Base-by-base conservation (phyloP, 2,113 vertebrate genomes). In the Regulus satrapa region DNA sequence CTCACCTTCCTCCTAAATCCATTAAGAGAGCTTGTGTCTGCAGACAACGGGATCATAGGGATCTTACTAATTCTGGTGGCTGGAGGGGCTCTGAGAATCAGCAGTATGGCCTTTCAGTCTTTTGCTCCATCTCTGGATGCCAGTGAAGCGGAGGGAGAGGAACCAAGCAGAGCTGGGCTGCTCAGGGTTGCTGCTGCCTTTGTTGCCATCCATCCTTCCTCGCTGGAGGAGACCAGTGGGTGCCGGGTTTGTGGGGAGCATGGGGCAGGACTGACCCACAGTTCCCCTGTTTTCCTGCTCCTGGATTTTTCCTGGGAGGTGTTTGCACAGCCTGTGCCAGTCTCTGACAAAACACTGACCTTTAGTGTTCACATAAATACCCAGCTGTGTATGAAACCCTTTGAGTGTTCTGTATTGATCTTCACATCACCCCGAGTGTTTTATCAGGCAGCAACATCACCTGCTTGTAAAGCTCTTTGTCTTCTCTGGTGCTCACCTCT, bases 221-320 rank as follows among this genome's bases (percentile, higher is more conserved):
- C 14, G 46, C 5, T 7, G 48, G 21, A 69, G 18, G 8, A 52
- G n/a, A 9, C 0, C 4, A 18, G 5, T 0, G 8, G n/a, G 3
- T 58, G 46, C 10, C 13, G 8, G 29, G 28, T 5, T 32, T 8
- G 8, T 10, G n/a, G 16, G 15, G 21, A 34, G 29, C 16, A 3
- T 18, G 4, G 21, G 63, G 31, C 56, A 52, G 67, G 12, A 10
- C 45, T 64, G 40, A 24, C 28, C 17, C 40, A 18, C 7, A 12
- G 6, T 1, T 61, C 8, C 7, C 36, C 36, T 46, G 17, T 5
- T 84, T 61, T 63, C 40, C 49, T 73, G 58, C 31, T 83, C 46
- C 31, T 46, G 43, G 28, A 2, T 28, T 56, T 64, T 51, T 48
- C 18, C 38, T 51, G 4, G 12, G 3, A 18, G 49, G 6, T 49